These are phyloP conservation scores for Micromussa lordhowensis DNA, from an alignment of 92 coral and sea anemone genomes.

Conservation along the genomic window DNA sequence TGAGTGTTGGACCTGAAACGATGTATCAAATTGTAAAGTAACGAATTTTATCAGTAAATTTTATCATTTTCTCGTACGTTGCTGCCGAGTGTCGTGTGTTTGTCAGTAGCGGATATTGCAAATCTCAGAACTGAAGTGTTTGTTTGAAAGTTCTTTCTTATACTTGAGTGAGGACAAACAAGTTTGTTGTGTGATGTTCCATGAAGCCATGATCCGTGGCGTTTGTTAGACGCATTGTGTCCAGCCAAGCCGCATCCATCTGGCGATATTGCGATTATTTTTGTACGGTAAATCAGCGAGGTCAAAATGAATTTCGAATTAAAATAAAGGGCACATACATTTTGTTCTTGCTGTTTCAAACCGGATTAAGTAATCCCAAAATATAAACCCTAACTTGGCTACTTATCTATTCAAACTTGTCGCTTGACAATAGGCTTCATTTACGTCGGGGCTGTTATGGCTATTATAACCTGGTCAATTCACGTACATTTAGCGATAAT, in stretches of 20 bases:
- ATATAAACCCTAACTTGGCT: slow-evolving; percentile 5
- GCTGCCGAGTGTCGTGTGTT: neutral
- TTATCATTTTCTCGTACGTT: slow-evolving; percentile 18
- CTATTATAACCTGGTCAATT: slow-evolving; percentile 29
- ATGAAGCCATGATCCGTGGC: neutral
- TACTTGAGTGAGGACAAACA: slow-evolving; percentile 44
- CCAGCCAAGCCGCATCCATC: neutral
- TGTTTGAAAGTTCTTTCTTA: slow-evolving; percentile 24
- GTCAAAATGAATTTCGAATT: slow-evolving; percentile 5
- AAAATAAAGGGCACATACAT: slow-evolving; percentile 5
- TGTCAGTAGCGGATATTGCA: slow-evolving; percentile 37
- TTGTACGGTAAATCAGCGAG: neutral
- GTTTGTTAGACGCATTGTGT: neutral
- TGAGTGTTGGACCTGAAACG: neutral
- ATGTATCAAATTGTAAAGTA: slow-evolving; percentile 52
- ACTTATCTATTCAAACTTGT: slow-evolving; percentile 20
- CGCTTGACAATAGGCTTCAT: slow-evolving; percentile 17
- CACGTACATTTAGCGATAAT: slow-evolving; percentile 39
- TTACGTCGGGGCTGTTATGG: slow-evolving; percentile 18
- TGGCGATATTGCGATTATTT: neutral
- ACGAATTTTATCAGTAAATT: slow-evolving; percentile 52
- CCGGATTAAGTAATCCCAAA: slow-evolving; percentile 29
- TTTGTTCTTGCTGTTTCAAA: neutral
- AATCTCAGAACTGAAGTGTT: slow-evolving; percentile 37
- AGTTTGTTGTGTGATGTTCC: slow-evolving; percentile 1